Conservation (phyloP, 2,888 invertebrate species). For the Thalpophila matura region DNA sequence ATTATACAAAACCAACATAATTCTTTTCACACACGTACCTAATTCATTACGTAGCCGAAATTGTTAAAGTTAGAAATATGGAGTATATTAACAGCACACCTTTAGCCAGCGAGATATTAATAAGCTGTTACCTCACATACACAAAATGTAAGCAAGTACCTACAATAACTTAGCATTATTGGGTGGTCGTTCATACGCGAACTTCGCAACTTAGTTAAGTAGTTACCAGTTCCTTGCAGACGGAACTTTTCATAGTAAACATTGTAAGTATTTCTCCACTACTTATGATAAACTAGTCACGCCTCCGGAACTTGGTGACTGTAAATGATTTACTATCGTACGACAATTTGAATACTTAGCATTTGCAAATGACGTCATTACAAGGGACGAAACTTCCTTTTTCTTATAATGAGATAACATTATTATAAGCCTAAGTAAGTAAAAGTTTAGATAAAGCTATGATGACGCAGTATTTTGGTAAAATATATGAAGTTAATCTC, state of each 20-base stretch:
- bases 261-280: conserved; percentile 51
- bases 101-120: conserved; percentile 38
- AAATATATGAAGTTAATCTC: too few species aligned
- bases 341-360: not conserved
- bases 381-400: not conserved
- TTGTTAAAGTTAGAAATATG: conserved; percentile 39
- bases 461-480: not conserved
- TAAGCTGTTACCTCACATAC: conserved; percentile 37
- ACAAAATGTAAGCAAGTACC: conserved; percentile 46
- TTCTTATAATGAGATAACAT: not conserved
- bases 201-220: conserved; percentile 63
- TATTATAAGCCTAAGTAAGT: not conserved
- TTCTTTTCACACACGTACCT: conserved; percentile 2
- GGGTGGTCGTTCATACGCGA: conserved; percentile 56
- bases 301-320: not conserved
- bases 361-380: conserved; percentile 10
- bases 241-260: conserved; percentile 65
- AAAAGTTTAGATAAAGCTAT: not conserved
- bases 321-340: conserved; percentile 6
- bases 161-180: conserved; percentile 60
- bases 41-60: conserved; percentile 29
- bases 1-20: conserved; percentile 8
- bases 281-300: conserved; percentile 23
- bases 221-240: conserved; percentile 57
- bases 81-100: conserved; percentile 31